Percentiles rank a stretch among this genome's conserved stretches.
These are phyloP conservation scores for Perodicticus potto DNA, from an alignment of 2,797 vertebrate genomes.

Conservation along the genomic window DNA sequence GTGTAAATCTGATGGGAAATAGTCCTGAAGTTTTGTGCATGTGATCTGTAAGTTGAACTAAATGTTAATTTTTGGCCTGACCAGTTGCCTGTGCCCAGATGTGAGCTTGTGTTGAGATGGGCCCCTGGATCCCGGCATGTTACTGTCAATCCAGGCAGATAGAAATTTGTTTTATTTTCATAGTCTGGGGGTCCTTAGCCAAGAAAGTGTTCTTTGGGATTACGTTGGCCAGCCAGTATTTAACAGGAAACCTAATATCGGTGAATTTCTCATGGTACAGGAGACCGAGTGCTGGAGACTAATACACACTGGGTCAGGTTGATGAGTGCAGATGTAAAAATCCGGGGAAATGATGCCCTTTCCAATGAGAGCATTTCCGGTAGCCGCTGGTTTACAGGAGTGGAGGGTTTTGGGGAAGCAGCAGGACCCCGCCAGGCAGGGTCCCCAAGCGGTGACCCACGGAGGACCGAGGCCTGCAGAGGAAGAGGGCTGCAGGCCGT, in stretches of 20 bases:
- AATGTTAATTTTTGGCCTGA: background rate
- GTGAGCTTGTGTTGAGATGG: background rate
- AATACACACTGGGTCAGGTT: too few species aligned
- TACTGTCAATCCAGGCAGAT: background rate
- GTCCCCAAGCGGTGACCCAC: fast-evolving
- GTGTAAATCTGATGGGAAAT: too few species aligned
- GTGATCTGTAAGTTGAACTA: background rate
- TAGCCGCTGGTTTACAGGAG: background rate
- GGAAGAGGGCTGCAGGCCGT: background rate
- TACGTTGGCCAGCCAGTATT: background rate
- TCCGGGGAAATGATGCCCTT: background rate
- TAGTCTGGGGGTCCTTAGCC: background rate
- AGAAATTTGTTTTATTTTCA: background rate
- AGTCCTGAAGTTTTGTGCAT: background rate
- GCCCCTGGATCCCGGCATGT: background rate
- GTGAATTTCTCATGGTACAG: background rate
- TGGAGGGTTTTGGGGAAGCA: background rate
- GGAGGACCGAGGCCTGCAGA: fast-evolving
- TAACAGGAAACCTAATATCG: background rate
- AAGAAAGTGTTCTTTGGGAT: background rate
- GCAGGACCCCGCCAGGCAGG: fast-evolving
- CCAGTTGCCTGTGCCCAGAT: background rate
- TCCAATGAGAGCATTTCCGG: background rate
- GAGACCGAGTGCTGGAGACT: background rate
- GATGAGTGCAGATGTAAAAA: background rate